These are phyloP conservation scores for Ichneumoninae sp. DNA, from an alignment of 2,888 invertebrate genomes.

Conservation along the genomic window DNA sequence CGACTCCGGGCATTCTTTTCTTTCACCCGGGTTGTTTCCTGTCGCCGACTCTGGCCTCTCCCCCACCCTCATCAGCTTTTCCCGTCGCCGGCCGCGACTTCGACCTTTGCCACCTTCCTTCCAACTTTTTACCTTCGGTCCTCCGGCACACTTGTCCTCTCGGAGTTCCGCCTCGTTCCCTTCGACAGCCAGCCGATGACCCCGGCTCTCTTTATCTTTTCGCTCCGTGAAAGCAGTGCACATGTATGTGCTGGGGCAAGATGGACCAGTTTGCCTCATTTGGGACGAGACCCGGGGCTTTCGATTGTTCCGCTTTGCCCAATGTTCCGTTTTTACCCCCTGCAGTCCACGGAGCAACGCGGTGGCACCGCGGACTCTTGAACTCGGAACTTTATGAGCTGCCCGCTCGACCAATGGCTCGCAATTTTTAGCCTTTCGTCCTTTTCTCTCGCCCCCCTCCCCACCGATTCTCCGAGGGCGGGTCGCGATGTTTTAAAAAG, in stretches of 20 bases:
- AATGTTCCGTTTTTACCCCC: no score
- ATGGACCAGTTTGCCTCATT: no score
- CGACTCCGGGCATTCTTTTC: constrained; percentile 41
- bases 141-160: not conserved
- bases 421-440: constrained; percentile 49
- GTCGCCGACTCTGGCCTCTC: constrained; percentile 1
- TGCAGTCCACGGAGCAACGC: not conserved
- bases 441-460: constrained; percentile 8
- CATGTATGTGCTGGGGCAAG: not conserved
- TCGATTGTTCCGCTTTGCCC: no score
- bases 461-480: constrained; percentile 8
- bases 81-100: not conserved
- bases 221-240: not conserved
- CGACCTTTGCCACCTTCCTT: not conserved
- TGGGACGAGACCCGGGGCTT: no score
- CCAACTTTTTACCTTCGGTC: constrained; percentile 36
- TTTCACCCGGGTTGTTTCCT: constrained; percentile 37
- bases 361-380: constrained; percentile 31
- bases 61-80: constrained; percentile 24
- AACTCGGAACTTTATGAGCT: constrained; percentile 54
- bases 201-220: not conserved
- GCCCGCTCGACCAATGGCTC: constrained; percentile 44
- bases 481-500: constrained; percentile 61
- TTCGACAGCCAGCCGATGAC: constrained; percentile 1
- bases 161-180: not conserved